A percentile compares a stretch with the other conserved stretches of the same genome.
These are phyloP conservation scores for Todiramphus chloris DNA, from an alignment of 2,113 vertebrate genomes.

Conservation along the genomic window DNA sequence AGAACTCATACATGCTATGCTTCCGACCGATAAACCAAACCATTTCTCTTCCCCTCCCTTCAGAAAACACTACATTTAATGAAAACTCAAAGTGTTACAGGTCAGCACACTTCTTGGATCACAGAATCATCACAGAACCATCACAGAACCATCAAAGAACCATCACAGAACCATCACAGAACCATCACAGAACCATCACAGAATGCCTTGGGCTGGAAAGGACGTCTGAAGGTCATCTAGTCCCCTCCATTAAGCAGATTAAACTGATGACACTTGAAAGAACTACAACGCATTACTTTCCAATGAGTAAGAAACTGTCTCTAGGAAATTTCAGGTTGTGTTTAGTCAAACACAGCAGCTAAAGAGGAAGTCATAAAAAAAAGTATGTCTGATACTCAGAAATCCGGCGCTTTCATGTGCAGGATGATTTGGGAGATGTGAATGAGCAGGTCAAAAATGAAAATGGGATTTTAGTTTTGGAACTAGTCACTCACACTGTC, in stretches of 20 bases:
- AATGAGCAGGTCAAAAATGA: background rate
- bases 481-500: background rate
- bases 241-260: background rate
- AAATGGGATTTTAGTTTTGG: background rate
- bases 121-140: background rate
- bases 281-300: background rate
- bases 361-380: background rate
- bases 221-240: too few species aligned
- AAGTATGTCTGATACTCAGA: background rate
- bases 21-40: background rate
- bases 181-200: background rate
- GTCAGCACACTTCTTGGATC: background rate
- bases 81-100: background rate
- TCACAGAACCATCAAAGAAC: too few species aligned
- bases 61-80: background rate
- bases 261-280: background rate
- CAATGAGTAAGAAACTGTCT: background rate
- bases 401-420: accelerated
- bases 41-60: background rate
- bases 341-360: background rate
- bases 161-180: too few species aligned
- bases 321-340: background rate
- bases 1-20: background rate
- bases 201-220: too few species aligned
- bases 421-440: background rate